Conservation (phyloP, 2,797 vertebrate genomes). For the Dendrocincla tyrannina region DNA sequence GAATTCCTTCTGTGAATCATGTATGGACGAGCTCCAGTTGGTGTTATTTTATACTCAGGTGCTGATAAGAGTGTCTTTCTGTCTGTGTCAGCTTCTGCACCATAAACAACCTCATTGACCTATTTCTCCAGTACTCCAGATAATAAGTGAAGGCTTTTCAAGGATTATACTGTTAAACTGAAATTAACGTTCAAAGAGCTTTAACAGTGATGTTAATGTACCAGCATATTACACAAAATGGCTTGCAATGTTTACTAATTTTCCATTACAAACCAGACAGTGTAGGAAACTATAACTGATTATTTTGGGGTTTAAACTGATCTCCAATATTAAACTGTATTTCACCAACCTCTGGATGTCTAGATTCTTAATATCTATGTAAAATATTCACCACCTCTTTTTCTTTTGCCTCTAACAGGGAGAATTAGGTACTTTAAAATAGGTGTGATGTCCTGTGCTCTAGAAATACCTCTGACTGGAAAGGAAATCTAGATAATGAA, state of each 20-base stretch:
- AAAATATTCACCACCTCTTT: background rate
- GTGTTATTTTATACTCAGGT: background rate
- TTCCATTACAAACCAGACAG: background rate
- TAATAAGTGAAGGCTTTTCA: conserved; percentile 11
- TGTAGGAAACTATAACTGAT: background rate
- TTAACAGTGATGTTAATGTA: background rate
- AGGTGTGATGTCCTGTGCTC: background rate
- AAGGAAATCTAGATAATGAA: background rate
- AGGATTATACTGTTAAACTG: conserved; percentile 8
- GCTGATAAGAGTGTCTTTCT: conserved; percentile 30
- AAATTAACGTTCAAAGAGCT: conserved; percentile 11
- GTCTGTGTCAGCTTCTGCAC: background rate
- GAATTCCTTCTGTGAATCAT: conserved; percentile 30
- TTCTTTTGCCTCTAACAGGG: background rate
- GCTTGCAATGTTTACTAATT: background rate
- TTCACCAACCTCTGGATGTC: background rate
- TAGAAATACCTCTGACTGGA: background rate
- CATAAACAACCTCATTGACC: conserved; percentile 6
- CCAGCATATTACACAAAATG: background rate
- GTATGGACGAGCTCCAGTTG: background rate
- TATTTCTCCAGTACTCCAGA: background rate
- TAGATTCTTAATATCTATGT: background rate
- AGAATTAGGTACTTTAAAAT: background rate
- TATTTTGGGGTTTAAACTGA: background rate
- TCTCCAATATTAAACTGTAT: background rate